Conservation (phyloP, 2,888 invertebrate genomes). For the Urechis unicinctus region DNA sequence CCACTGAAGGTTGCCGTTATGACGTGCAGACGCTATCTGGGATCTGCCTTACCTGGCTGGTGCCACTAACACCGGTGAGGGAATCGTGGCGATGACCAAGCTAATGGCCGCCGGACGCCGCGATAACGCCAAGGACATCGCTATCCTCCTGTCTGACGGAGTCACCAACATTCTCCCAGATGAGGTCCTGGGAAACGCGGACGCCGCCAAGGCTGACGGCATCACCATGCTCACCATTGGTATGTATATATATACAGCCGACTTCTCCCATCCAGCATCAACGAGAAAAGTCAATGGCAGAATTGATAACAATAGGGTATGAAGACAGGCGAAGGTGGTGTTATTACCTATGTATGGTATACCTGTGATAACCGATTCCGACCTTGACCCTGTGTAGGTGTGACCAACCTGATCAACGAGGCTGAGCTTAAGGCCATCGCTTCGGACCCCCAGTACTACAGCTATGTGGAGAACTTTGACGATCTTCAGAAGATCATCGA, state of each 20-base stretch:
- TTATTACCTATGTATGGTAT: too few species aligned
- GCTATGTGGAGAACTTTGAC: not conserved
- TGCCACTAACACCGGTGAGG: conserved; percentile 6
- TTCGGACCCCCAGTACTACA: not conserved
- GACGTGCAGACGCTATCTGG: not conserved
- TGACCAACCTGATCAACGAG: not conserved
- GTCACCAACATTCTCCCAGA: conserved; percentile 2
- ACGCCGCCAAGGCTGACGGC: not conserved
- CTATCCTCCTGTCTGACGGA: conserved; percentile 3
- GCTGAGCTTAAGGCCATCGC: conserved; percentile 5
- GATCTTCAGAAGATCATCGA: not conserved
- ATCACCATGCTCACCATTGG: not conserved
- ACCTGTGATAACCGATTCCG: too few species aligned
- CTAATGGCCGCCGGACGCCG: not conserved
- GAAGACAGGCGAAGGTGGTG: too few species aligned
- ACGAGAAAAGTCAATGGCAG: too few species aligned
- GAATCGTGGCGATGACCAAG: not conserved
- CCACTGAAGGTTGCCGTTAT: too few species aligned
- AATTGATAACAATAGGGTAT: too few species aligned
- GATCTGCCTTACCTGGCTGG: conserved; percentile 4
- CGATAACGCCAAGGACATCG: conserved; percentile 1
- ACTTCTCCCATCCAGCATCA: too few species aligned
- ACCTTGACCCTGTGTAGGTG: too few species aligned
- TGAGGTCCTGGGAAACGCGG: not conserved
- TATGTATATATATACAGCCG: too few species aligned